These are phyloP conservation scores for Dinocampus coccinellae DNA, from an alignment of 2,888 invertebrate species.

Conservation along the genomic window DNA sequence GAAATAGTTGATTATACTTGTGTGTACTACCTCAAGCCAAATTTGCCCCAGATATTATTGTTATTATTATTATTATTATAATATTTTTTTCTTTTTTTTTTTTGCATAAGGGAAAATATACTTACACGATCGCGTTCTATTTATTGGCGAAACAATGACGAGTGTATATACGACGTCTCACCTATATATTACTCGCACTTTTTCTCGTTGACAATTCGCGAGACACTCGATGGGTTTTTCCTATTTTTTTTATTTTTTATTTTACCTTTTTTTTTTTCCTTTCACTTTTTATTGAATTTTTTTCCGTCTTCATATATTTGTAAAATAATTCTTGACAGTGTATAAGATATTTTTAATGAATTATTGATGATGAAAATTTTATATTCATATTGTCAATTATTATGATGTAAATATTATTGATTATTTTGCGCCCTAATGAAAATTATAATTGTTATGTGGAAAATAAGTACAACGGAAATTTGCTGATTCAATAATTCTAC, in stretches of 20 bases:
- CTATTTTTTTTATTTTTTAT: neutral
- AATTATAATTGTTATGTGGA: neutral
- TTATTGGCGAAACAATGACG: constrained; percentile 18
- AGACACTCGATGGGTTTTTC: neutral
- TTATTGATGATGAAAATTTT: neutral
- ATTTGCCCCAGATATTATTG: neutral
- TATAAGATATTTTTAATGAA: no score
- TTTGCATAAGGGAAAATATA: neutral
- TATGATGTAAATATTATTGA: neutral
- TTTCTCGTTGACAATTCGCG: neutral
- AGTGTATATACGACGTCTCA: neutral
- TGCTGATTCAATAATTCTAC: neutral
- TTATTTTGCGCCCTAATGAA: neutral
- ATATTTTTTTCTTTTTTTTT: constrained; percentile 10
- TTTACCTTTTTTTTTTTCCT: neutral
- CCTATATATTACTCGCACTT: neutral
- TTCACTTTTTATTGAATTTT: no score
- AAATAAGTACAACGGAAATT: neutral
- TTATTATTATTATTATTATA: no score
- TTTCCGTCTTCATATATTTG: no score
- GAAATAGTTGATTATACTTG: neutral
- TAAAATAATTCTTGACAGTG: no score
- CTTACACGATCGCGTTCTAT: constrained; percentile 17
- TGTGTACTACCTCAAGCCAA: neutral
- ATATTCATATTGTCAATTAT: neutral